phyloP scores from a whole-genome alignment of 2,797 vertebrate species.

The Monodelphis domestica region DNA sequence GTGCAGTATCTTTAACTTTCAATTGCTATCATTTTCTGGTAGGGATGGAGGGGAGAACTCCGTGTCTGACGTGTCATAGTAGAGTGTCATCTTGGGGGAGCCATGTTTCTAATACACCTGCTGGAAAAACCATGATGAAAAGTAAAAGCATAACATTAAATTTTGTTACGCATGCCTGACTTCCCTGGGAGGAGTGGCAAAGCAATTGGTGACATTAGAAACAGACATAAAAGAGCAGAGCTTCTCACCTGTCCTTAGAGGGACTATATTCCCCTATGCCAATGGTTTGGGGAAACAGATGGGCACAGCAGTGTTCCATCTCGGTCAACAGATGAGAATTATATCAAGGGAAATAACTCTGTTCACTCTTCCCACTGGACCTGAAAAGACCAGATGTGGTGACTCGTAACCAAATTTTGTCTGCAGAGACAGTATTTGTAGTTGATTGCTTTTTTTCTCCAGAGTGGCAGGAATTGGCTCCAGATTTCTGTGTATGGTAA shows the following conservation, averaged over 20 bases:
- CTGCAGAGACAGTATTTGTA: background rate
- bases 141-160: conserved; percentile 6
- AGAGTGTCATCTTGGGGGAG: background rate
- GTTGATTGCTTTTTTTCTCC: background rate
- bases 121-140: background rate
- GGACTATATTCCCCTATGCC: background rate
- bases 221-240: background rate
- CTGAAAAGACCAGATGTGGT: background rate
- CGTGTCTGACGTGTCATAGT: conserved; percentile 2
- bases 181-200: background rate
- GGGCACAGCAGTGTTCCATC: background rate
- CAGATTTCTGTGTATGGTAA: conserved; percentile 4
- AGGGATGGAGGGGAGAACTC: background rate
- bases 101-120: background rate
- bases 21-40: background rate
- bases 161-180: background rate
- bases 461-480: background rate
- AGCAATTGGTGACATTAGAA: conserved; percentile 20
- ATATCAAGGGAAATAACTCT: background rate
- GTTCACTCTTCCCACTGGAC: background rate
- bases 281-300: background rate
- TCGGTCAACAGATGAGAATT: background rate
- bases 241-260: background rate
- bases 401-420: background rate
- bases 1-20: background rate